Evolutionary conservation across 2,797 vertebrate species (phyloP).

Genomic region (Eulemur mongoz): DNA sequence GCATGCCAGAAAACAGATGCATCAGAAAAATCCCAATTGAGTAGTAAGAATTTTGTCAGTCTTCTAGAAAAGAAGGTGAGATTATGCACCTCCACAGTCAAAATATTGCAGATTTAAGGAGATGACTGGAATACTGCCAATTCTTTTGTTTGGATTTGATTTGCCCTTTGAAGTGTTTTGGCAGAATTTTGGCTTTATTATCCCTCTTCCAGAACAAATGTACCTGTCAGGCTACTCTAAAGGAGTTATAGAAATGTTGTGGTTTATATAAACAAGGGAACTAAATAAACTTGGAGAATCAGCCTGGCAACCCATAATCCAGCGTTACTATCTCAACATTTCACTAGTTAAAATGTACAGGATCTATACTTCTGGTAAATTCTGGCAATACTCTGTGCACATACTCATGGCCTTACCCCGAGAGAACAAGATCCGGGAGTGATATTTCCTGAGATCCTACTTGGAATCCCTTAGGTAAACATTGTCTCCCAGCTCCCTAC

Average conservation of each 20-base stretch:
- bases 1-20: neutral
- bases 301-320: neutral
- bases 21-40: neutral
- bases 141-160: neutral
- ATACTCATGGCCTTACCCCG: neutral
- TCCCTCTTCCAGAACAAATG: neutral
- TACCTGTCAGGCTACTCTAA: neutral
- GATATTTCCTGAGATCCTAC: neutral
- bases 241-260: neutral
- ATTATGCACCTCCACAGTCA: fast-evolving
- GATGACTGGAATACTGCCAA: neutral
- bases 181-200: neutral
- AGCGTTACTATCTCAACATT: neutral
- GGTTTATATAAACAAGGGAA: neutral
- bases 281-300: neutral
- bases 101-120: neutral
- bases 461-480: neutral
- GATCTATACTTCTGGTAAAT: neutral
- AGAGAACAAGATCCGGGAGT: neutral
- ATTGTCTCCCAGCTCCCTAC: neutral
- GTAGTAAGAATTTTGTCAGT: neutral
- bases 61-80: neutral
- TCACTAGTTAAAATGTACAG: neutral
- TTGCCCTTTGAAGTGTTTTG: neutral
- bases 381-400: neutral